Evolutionary conservation across 2,888 invertebrate genomes (phyloP).

Genomic region (Emmelina monodactyla): DNA sequence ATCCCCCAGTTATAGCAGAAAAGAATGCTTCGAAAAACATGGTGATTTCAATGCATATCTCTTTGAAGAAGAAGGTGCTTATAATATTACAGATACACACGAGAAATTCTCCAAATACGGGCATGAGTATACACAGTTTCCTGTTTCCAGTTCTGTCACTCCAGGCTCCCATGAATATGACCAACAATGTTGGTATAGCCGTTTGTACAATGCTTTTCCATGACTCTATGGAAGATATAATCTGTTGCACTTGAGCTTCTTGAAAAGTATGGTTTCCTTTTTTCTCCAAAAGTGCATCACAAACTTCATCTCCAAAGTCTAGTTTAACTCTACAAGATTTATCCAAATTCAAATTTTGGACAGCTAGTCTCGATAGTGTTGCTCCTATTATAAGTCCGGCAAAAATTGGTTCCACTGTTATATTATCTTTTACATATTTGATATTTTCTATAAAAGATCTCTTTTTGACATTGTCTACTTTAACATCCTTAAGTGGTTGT

Average conservation of each 20-base stretch:
- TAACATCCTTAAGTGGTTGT: constrained; percentile 28
- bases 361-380: constrained; percentile 67
- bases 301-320: constrained; percentile 35
- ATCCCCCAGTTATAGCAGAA: constrained; percentile 60
- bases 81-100: constrained; percentile 53
- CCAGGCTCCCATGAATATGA: constrained; percentile 69
- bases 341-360: constrained; percentile 78
- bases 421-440: constrained; percentile 10
- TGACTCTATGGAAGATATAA: constrained; percentile 60
- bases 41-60: constrained; percentile 60
- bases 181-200: constrained; percentile 58
- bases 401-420: constrained; percentile 25
- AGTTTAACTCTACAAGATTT: constrained; percentile 47
- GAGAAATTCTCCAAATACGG: constrained; percentile 59
- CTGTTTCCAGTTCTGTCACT: constrained; percentile 66
- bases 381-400: constrained; percentile 20
- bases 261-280: constrained; percentile 63
- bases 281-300: constrained; percentile 36
- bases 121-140: constrained; percentile 64
- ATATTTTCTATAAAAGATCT: constrained; percentile 25
- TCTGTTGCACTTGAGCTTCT: constrained; percentile 67
- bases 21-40: constrained; percentile 62
- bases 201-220: constrained; percentile 67
- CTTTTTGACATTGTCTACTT: constrained; percentile 16
- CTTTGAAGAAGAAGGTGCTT: constrained; percentile 60